Conservation (phyloP, 2,797 vertebrate genomes). For the Petrocephalus schoutedeni region DNA sequence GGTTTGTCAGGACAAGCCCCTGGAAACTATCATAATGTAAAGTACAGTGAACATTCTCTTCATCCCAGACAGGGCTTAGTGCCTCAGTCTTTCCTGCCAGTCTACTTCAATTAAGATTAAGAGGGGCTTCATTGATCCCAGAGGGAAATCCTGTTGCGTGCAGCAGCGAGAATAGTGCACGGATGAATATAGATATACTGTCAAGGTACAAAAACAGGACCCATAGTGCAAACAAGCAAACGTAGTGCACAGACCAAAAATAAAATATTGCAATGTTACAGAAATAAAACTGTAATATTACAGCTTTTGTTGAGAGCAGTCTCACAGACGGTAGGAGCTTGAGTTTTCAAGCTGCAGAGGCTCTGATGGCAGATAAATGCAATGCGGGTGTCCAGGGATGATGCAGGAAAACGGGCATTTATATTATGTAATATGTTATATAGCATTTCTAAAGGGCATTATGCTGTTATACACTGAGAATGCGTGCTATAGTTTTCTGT, state of each 20-base stretch:
- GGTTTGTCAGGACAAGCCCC: not conserved
- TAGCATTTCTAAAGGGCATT: no score
- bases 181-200: not conserved
- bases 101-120: not conserved
- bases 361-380: not conserved
- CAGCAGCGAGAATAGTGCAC: not conserved
- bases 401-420: not conserved
- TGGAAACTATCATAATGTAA: not conserved
- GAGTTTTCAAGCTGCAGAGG: not conserved
- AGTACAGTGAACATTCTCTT: not conserved
- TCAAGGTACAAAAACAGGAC: not conserved
- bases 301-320: not conserved
- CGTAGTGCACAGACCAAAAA: not conserved
- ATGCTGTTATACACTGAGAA: not conserved
- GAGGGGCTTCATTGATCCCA: not conserved
- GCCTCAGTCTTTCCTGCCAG: not conserved
- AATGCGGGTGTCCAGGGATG: not conserved
- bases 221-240: not conserved
- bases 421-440: not conserved
- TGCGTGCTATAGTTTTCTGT: not conserved
- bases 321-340: not conserved
- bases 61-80: not conserved
- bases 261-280: not conserved
- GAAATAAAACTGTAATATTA: not conserved
- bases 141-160: not conserved